Base-by-base conservation (phyloP, 2,113 vertebrate genomes). In the Channa maculata region DNA sequence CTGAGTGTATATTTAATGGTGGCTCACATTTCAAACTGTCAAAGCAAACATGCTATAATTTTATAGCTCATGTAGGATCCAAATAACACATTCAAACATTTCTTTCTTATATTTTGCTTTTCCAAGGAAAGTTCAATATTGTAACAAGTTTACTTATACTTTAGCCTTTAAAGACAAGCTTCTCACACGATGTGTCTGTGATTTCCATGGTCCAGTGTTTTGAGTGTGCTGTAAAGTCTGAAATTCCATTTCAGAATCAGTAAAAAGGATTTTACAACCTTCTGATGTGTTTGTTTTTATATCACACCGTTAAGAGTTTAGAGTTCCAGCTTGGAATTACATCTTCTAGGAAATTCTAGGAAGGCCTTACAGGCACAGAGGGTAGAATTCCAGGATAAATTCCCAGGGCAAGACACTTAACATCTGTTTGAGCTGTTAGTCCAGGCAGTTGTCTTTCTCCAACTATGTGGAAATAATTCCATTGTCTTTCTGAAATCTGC, bases 391-490 rank as follows among this genome's bases (percentile, higher is more conserved):
- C 73, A 65, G 38, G 50, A 83, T n/a, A 75, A 33, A 39, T 54
- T 76, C 58, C 52, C 43, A 74, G 15, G 65, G 75, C 34, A 36
- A 82, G 77, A 83, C 57, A 74, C 49, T 44, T 38, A 83, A 76
- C 77, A 82, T 86, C 67, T 80, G 81, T 79, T 83, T 81, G 81
- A 62, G 74, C 58, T 81, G 58, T 83, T 64, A 69, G 48, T 12
- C 11, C 62, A 69, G 60, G 8, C 60, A 57, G 65, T 71, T 84
- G 55, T 86, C 51, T 61, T 83, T 80, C 49, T 80, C 24, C 9
- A 61, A 59, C 8, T 57, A 50, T 36, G 12, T 74, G 41, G 44
- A 77, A 70, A 10, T 43, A 54, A 44, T 52, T 59, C 8, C 9
- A 39, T 74, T 36, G 51, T 58, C 45, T 49, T 43, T 33, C 24